These are phyloP conservation scores for Torymus tubicola DNA, from an alignment of 2,888 invertebrate species.

Conservation along the genomic window DNA sequence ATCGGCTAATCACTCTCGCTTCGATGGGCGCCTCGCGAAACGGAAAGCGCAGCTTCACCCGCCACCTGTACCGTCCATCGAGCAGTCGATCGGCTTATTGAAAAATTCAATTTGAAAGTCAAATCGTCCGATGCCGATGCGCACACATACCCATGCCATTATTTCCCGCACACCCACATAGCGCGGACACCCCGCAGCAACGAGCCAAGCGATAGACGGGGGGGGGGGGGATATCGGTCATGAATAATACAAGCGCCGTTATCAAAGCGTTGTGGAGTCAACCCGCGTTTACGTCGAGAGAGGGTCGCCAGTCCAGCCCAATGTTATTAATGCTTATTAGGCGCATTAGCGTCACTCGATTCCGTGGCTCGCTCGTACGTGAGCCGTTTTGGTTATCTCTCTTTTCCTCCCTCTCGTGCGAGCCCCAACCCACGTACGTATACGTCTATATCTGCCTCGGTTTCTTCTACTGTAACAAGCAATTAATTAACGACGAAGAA, in stretches of 20 bases:
- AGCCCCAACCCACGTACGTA: too few relatives aligned
- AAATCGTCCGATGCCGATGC: neutral
- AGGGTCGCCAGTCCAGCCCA: neutral
- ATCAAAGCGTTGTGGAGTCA: slow-evolving; percentile 3
- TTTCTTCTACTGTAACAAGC: too few relatives aligned
- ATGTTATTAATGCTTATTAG: slow-evolving; percentile 48
- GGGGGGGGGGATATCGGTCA: neutral
- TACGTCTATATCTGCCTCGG: too few relatives aligned
- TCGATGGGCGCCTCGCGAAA: too few relatives aligned
- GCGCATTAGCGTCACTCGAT: slow-evolving; percentile 12
- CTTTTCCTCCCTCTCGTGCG: neutral
- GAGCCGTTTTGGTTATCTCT: neutral
- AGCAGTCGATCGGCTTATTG: neutral
- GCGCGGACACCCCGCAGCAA: too few relatives aligned
- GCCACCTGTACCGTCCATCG: too few relatives aligned
- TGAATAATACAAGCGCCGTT: slow-evolving; percentile 36
- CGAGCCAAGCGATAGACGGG: neutral
- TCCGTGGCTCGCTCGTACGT: neutral
- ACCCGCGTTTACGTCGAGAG: neutral
- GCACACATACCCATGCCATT: too few relatives aligned
- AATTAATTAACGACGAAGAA: too few relatives aligned
- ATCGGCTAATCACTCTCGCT: too few relatives aligned
- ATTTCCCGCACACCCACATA: too few relatives aligned
- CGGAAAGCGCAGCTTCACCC: too few relatives aligned
- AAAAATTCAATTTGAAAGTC: slow-evolving; percentile 29